phyloP scores from a whole-genome alignment of 2,113 vertebrate genomes.

The Microtus pennsylvanicus region DNA sequence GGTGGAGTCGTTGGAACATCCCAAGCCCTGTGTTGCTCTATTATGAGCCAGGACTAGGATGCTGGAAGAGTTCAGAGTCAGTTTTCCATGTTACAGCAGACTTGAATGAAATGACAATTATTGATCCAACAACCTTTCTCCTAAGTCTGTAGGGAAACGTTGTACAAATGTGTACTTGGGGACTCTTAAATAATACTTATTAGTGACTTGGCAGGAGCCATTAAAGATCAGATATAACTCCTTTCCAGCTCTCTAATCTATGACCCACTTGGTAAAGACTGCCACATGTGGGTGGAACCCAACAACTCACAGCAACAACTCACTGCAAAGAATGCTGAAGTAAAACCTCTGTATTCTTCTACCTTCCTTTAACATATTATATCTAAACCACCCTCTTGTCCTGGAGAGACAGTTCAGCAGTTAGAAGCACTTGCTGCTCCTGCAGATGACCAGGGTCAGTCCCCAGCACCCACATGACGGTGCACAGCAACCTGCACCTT shows the following conservation, averaged over 20 bases:
- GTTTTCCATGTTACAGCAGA: neutral
- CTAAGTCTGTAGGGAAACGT: constrained; percentile 47
- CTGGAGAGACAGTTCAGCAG: neutral
- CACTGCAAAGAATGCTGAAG: neutral
- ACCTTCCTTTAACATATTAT: neutral
- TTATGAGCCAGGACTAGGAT: neutral
- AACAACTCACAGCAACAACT: neutral
- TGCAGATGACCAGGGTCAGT: neutral
- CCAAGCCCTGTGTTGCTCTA: neutral
- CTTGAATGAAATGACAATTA: constrained; percentile 20
- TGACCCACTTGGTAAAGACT: constrained; percentile 6
- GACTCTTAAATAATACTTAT: constrained; percentile 70
- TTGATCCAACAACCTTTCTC: constrained; percentile 65
- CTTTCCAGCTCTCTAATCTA: constrained; percentile 1
- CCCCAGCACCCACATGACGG: neutral
- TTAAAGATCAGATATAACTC: constrained; percentile 65
- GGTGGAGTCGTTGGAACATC: neutral
- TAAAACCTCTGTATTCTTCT: rapidly evolving
- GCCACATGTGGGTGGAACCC: rapidly evolving
- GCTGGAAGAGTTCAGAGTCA: neutral
- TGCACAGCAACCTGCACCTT: neutral
- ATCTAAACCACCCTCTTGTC: neutral
- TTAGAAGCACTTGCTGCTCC: neutral
- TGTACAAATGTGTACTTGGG: constrained; percentile 48
- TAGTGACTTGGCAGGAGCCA: constrained; percentile 28